phyloP scores from a whole-genome alignment of 2,797 vertebrate species.

The Aldrovandia affinis region DNA sequence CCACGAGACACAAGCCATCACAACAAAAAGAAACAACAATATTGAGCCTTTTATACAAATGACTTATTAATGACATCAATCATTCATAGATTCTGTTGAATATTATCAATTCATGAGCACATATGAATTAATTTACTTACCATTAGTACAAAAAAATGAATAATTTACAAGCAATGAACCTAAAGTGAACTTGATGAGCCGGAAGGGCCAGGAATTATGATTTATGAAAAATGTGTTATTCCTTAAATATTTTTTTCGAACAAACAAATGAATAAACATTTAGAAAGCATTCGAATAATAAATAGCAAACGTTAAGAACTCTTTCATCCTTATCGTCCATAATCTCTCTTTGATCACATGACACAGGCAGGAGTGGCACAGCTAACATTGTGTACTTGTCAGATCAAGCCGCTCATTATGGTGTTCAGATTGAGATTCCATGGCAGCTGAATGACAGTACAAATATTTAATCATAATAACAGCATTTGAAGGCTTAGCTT shows the following conservation, averaged over 20 bases:
- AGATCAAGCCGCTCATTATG: background rate
- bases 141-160: background rate
- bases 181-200: background rate
- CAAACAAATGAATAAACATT: background rate
- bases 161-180: background rate
- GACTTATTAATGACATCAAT: background rate
- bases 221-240: background rate
- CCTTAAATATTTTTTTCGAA: background rate
- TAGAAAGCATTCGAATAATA: background rate
- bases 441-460: background rate
- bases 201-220: background rate
- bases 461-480: no score
- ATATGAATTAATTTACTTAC: background rate
- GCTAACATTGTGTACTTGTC: background rate
- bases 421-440: conserved; percentile 2
- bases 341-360: conserved; percentile 12
- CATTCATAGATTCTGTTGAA: background rate
- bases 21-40: background rate
- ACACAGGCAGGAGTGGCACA: background rate
- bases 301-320: background rate
- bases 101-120: background rate
- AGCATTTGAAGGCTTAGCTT: no score
- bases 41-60: background rate
- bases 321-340: background rate
- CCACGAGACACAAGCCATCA: background rate